Evolutionary conservation across 2,888 invertebrate genomes (phyloP).

Genomic region (Tribolium freemani): DNA sequence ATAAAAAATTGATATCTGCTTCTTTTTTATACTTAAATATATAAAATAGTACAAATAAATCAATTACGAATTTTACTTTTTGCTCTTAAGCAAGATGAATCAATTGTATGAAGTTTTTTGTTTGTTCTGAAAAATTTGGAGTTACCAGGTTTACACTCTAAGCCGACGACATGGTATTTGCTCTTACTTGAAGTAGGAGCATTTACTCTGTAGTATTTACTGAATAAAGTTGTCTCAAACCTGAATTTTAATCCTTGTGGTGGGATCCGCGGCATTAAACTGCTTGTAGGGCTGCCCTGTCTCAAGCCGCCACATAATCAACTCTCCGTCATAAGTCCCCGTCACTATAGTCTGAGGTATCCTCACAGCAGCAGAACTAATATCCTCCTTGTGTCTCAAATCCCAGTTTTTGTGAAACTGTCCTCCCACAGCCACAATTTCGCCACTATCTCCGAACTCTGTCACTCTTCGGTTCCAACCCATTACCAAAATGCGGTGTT

Average conservation of each 20-base stretch:
- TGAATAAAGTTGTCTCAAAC: too few relatives aligned
- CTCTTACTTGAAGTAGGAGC: too few relatives aligned
- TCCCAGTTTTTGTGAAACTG: conserved; percentile 77
- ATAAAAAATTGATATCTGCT: too few relatives aligned
- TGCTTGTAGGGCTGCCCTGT: conserved; percentile 80
- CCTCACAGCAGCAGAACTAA: conserved; percentile 78
- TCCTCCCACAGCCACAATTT: conserved; percentile 68
- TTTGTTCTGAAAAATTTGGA: too few relatives aligned
- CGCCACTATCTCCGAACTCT: conserved; percentile 75
- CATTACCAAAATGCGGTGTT: conserved; percentile 77
- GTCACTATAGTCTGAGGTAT: conserved; percentile 81
- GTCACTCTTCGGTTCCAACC: conserved; percentile 85
- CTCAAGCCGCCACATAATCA: conserved; percentile 86
- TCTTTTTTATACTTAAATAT: too few relatives aligned
- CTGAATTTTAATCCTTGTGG: conserved; percentile 71
- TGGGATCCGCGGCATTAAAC: conserved; percentile 71
- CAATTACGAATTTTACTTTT: too few relatives aligned
- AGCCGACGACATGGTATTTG: too few relatives aligned
- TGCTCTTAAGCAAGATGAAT: too few relatives aligned
- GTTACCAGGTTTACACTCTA: too few relatives aligned
- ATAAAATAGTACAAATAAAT: too few relatives aligned
- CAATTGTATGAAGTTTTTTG: too few relatives aligned
- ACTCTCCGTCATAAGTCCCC: conserved; percentile 82
- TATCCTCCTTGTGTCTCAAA: conserved; percentile 80
- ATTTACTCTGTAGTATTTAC: too few relatives aligned